Percentiles rank a stretch among this genome's conserved stretches.
Conservation (phyloP, 2,888 invertebrate genomes). For the Stenodera caucasica region DNA sequence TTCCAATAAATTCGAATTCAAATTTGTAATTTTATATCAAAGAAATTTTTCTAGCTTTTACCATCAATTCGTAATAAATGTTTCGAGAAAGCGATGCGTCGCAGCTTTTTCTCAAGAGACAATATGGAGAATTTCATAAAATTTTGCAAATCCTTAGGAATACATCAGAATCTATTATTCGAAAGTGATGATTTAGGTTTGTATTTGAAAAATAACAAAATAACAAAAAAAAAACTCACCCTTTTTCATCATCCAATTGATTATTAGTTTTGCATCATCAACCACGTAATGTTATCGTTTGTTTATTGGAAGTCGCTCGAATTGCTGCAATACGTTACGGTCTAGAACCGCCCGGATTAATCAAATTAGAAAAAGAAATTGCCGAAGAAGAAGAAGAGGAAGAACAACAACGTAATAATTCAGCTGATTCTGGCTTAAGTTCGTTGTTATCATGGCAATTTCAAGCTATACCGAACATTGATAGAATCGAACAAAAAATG, state of each 20-base stretch:
- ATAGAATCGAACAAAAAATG: conserved; percentile 55
- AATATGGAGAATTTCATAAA: conserved; percentile 88
- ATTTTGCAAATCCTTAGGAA: conserved; percentile 81
- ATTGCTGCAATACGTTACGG: conserved; percentile 77
- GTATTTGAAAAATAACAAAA: not conserved
- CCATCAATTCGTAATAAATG: conserved; percentile 75
- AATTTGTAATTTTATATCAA: no score
- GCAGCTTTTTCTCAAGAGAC: conserved; percentile 87
- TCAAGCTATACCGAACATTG: conserved; percentile 56
- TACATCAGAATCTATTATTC: conserved; percentile 84
- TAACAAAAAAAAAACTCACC: no score
- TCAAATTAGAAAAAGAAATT: conserved; percentile 83
- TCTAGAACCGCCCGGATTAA: conserved; percentile 79
- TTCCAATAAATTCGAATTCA: no score
- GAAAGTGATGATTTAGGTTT: conserved; percentile 87
- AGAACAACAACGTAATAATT: conserved; percentile 55
- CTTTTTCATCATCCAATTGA: not conserved
- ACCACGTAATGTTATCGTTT: conserved; percentile 81
- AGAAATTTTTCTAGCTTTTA: conserved; percentile 61
- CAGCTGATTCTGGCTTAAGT: conserved; percentile 66
- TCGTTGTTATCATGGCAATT: conserved; percentile 71
- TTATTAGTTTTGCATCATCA: conserved; percentile 77
- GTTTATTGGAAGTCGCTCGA: conserved; percentile 82
- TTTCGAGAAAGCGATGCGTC: conserved; percentile 80
- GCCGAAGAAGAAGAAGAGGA: conserved; percentile 66